Percentiles rank a stretch among this genome's conserved stretches.
phyloP scores from a whole-genome alignment of 2,888 invertebrate species.

The Thereva nobilitata region DNA sequence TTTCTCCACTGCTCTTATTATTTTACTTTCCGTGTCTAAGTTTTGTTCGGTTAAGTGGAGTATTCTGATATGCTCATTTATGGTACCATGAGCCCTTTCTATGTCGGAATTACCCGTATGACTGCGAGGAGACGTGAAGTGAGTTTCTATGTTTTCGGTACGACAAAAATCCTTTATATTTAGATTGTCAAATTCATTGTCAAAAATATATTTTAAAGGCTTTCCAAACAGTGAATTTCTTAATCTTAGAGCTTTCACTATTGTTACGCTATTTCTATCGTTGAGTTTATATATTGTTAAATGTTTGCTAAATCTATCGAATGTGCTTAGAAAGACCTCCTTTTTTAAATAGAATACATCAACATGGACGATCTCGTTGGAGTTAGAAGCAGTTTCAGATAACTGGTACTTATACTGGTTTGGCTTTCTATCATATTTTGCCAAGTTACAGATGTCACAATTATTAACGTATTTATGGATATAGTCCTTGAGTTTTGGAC shows the following conservation, averaged over 20 bases:
- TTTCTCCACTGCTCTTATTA: not conserved
- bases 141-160: slow-evolving; percentile 5
- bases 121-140: slow-evolving; percentile 3
- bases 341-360: no score
- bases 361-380: slow-evolving; percentile 8
- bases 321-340: not conserved
- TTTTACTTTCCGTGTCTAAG: not conserved
- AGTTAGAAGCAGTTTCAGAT: slow-evolving; percentile 11
- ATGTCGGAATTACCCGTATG: slow-evolving; percentile 13
- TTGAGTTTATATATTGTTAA: not conserved
- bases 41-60: not conserved
- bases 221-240: slow-evolving; percentile 7
- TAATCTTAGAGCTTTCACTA: slow-evolving; percentile 7
- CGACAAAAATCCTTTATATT: slow-evolving; percentile 8
- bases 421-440: slow-evolving; percentile 13
- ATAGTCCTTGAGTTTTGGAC: slow-evolving; percentile 3
- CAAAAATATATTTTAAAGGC: slow-evolving; percentile 3
- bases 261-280: slow-evolving; percentile 12
- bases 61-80: slow-evolving; percentile 7
- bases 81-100: slow-evolving; percentile 12
- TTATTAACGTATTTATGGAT: slow-evolving; percentile 4
- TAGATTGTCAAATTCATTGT: slow-evolving; percentile 11
- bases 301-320: slow-evolving; percentile 2
- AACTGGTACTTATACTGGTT: not conserved
- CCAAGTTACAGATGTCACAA: slow-evolving; percentile 6